Evolutionary conservation across 1,140 invertebrate genomes (phyloP).

Genomic region (Samia ricini): DNA sequence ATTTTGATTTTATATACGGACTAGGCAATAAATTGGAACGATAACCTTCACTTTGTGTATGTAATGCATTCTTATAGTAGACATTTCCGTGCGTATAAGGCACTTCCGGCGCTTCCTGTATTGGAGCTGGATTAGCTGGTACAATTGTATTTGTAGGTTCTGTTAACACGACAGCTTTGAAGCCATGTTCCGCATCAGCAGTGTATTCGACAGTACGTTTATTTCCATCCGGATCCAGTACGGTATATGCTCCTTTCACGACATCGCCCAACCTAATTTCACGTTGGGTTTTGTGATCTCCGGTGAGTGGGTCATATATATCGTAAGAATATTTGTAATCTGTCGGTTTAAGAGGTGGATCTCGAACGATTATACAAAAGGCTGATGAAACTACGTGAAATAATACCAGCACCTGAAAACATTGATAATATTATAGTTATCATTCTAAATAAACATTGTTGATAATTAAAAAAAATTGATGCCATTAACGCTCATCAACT

Average conservation of each 20-base stretch:
- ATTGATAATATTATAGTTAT: neutral
- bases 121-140: slow-evolving; percentile 3
- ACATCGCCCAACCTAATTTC: slow-evolving; percentile 79
- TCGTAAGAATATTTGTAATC: slow-evolving; percentile 78
- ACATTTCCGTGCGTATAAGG: neutral
- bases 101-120: neutral
- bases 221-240: slow-evolving; percentile 82
- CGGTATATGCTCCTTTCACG: slow-evolving; percentile 79
- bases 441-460: too few species aligned
- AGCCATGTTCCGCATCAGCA: slow-evolving; percentile 83
- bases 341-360: slow-evolving; percentile 47
- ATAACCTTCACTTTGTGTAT: neutral
- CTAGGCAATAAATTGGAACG: neutral
- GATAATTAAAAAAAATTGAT: too few species aligned
- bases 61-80: neutral
- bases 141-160: slow-evolving; percentile 37
- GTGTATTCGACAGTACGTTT: slow-evolving; percentile 84
- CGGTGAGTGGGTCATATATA: slow-evolving; percentile 76
- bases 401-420: slow-evolving; percentile 40
- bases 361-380: slow-evolving; percentile 57
- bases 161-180: slow-evolving; percentile 81
- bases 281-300: slow-evolving; percentile 80
- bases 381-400: slow-evolving; percentile 30
- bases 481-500: too few species aligned
- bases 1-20: neutral